Percentiles rank a stretch among this genome's conserved stretches.
Evolutionary conservation across 2,888 invertebrate species (phyloP).

Genomic region (Eilema griseolum): DNA sequence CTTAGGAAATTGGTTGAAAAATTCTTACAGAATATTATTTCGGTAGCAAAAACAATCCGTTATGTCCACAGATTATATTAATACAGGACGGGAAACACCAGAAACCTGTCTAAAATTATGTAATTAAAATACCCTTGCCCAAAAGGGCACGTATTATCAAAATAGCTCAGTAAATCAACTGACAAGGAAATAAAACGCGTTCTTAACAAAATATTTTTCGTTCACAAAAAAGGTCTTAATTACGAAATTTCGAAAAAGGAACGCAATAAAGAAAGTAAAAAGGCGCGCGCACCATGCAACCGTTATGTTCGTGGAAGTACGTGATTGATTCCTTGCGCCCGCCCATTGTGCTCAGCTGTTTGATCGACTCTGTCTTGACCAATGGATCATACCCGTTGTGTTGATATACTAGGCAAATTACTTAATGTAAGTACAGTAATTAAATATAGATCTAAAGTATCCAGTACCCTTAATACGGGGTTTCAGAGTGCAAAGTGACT

Average conservation of each 20-base stretch:
- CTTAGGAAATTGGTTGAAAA: neutral
- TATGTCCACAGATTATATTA: constrained; percentile 17
- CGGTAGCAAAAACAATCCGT: constrained; percentile 6
- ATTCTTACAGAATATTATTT: neutral
- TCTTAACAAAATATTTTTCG: constrained; percentile 55
- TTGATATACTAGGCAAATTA: constrained; percentile 4
- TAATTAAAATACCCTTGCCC: constrained; percentile 46
- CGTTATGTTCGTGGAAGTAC: constrained; percentile 74
- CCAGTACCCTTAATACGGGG: neutral
- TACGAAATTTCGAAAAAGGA: constrained; percentile 76
- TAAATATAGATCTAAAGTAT: neutral
- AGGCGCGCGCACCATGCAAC: constrained; percentile 52
- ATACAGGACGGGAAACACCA: constrained; percentile 14
- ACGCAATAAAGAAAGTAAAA: constrained; percentile 69
- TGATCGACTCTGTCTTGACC: constrained; percentile 30
- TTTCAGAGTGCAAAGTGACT: neutral
- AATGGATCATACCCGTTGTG: constrained; percentile 14
- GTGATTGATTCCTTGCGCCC: constrained; percentile 74
- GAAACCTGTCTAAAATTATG: constrained; percentile 39
- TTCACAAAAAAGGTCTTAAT: constrained; percentile 73
- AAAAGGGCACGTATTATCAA: constrained; percentile 43
- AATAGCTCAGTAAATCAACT: constrained; percentile 48
- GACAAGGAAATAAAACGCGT: constrained; percentile 48
- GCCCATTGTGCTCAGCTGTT: constrained; percentile 61
- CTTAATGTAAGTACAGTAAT: neutral